Conservation (phyloP, 2,797 vertebrate species). For the Psittacula derbiana region DNA sequence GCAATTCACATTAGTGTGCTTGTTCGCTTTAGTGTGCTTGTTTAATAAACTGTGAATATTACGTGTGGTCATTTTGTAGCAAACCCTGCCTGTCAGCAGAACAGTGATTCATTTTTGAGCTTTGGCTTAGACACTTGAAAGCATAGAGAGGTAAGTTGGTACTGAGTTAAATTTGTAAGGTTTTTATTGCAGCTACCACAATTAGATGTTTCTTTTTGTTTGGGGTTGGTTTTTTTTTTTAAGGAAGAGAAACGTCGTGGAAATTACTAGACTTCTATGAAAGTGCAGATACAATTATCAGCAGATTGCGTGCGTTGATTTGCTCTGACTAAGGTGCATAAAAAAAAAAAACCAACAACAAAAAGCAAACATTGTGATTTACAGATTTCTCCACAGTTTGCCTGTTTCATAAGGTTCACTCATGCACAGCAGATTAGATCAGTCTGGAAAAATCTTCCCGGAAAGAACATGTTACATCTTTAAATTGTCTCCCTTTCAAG, state of each 20-base stretch:
- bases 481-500: background rate
- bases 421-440: background rate
- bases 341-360: background rate
- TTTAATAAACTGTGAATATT: background rate
- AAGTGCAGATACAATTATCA: conserved; percentile 27
- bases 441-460: background rate
- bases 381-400: conserved; percentile 31
- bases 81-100: background rate
- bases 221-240: background rate
- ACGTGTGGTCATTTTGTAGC: background rate
- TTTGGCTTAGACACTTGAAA: background rate
- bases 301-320: conserved; percentile 42
- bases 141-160: background rate
- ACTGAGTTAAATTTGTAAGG: background rate
- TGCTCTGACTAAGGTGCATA: background rate
- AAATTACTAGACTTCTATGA: conserved; percentile 20
- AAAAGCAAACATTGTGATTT: background rate
- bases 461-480: background rate
- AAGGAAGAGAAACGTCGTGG: background rate
- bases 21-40: background rate
- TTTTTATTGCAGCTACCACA: background rate
- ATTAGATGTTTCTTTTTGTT: background rate
- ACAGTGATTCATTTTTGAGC: background rate
- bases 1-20: background rate
- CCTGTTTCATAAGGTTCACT: background rate